Evolutionary conservation across 2,888 invertebrate species (phyloP).

Genomic region (Zeuzera pyrina): DNA sequence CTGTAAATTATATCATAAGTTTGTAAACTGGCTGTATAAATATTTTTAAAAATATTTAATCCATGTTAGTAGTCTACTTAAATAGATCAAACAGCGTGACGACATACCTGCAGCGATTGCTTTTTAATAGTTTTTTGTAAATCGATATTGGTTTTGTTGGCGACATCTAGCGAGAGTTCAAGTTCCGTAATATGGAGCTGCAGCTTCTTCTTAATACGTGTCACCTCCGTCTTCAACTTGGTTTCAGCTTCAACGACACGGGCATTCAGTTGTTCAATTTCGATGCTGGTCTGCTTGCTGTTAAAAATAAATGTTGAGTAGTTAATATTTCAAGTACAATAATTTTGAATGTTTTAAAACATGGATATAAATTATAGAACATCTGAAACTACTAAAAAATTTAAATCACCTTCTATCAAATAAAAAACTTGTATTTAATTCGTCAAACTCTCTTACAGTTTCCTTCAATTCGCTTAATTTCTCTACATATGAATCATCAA

Average conservation of each 20-base stretch:
- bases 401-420: constrained; percentile 77
- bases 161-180: constrained; percentile 96
- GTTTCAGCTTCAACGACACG: constrained; percentile 97
- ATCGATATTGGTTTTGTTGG: constrained; percentile 98
- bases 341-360: not conserved
- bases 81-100: no score
- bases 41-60: no score
- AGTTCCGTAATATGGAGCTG: constrained; percentile 98
- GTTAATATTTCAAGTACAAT: not conserved
- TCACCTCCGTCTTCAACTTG: constrained; percentile 94
- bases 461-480: constrained; percentile 75
- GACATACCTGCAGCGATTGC: constrained; percentile 87
- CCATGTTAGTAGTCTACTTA: no score
- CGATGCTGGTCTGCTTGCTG: constrained; percentile 98
- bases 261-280: constrained; percentile 96
- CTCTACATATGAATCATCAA: constrained; percentile 71
- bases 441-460: constrained; percentile 76
- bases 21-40: no score
- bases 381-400: not conserved
- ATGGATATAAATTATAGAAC: not conserved
- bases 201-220: constrained; percentile 99
- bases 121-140: constrained; percentile 98
- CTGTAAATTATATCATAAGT: constrained; percentile 50
- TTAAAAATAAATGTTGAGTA: constrained; percentile 17
- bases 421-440: constrained; percentile 72